A percentile compares a stretch with the other conserved stretches of the same genome.
phyloP scores from a whole-genome alignment of 2,113 vertebrate genomes.

The Mugil cephalus region DNA sequence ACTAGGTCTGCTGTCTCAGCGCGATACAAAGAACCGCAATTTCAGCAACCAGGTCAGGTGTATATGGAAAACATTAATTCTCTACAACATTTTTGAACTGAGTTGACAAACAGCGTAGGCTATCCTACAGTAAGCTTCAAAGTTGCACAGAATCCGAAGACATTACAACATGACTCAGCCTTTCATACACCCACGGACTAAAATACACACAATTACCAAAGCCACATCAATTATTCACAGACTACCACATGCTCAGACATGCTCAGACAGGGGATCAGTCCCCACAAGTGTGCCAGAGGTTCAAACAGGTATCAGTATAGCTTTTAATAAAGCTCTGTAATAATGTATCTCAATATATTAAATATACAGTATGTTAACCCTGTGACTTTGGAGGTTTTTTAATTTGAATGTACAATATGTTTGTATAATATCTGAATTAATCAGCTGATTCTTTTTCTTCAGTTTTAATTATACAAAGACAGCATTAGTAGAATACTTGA shows the following conservation, averaged over 20 bases:
- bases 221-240: conserved; percentile 57
- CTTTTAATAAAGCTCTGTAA: conserved; percentile 6
- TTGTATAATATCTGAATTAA: too few species aligned
- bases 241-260: conserved; percentile 28
- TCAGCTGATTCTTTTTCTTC: too few species aligned
- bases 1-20: conserved; percentile 20
- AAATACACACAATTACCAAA: conserved; percentile 39
- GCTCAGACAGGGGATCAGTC: conserved; percentile 1
- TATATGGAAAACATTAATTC: conserved; percentile 15
- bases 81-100: conserved; percentile 19
- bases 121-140: conserved; percentile 18
- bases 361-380: too few species aligned
- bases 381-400: too few species aligned
- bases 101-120: conserved; percentile 12
- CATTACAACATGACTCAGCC: conserved; percentile 37
- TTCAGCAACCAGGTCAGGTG: conserved; percentile 4
- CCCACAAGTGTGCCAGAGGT: conserved; percentile 2
- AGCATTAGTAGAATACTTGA: too few species aligned
- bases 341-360: too few species aligned
- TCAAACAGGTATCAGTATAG: conserved; percentile 18
- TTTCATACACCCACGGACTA: conserved; percentile 17
- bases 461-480: too few species aligned
- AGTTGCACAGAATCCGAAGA: conserved; percentile 10
- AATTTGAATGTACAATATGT: too few species aligned
- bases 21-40: conserved; percentile 26